Evolutionary conservation across 2,888 invertebrate species (phyloP).

Genomic region (Tachystola acroxantha): DNA sequence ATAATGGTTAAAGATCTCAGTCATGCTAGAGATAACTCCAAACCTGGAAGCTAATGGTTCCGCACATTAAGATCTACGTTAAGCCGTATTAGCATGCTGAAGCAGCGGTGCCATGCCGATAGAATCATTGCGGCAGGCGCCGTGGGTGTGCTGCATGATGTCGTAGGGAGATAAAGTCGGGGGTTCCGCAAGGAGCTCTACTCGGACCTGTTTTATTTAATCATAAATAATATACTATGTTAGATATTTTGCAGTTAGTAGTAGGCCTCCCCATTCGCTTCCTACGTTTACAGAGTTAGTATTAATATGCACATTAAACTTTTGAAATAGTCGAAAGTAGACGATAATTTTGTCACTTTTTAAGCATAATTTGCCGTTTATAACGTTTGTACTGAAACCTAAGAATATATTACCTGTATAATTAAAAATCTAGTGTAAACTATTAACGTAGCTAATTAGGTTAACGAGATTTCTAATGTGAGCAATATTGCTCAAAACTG

Average conservation of each 20-base stretch:
- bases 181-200: constrained; percentile 9
- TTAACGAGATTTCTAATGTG: constrained; percentile 1
- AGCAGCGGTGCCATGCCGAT: constrained; percentile 12
- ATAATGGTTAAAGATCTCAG: constrained; percentile 17
- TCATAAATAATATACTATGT: background rate
- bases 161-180: constrained; percentile 8
- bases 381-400: too few relatives aligned
- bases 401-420: too few relatives aligned
- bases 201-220: constrained; percentile 1
- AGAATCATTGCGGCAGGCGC: constrained; percentile 18
- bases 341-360: too few relatives aligned
- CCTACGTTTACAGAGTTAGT: too few relatives aligned
- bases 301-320: too few relatives aligned
- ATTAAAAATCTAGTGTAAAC: background rate
- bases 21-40: constrained; percentile 28
- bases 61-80: constrained; percentile 36
- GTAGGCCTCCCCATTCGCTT: too few relatives aligned
- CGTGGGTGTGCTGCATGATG: constrained; percentile 22
- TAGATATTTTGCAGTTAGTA: too few relatives aligned
- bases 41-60: constrained; percentile 25
- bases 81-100: constrained; percentile 26
- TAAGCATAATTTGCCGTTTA: too few relatives aligned
- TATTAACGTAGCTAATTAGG: background rate
- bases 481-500: background rate
- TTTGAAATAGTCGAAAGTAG: too few relatives aligned